A percentile compares a stretch with the other conserved stretches of the same genome.
Conservation (phyloP, 2,113 vertebrate genomes). For the Mellivora capensis region DNA sequence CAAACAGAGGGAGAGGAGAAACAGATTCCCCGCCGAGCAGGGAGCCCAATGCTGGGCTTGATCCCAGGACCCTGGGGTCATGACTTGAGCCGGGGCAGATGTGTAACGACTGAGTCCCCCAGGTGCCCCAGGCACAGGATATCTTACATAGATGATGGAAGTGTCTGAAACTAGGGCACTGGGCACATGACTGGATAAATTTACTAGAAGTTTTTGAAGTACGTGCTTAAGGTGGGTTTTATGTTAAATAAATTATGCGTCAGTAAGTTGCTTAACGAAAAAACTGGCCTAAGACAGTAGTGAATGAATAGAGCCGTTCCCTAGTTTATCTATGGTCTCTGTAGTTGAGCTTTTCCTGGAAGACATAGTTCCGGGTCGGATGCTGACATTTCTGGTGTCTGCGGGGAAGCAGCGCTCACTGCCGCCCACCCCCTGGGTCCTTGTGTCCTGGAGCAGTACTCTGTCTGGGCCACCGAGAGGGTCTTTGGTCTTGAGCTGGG, state of each 20-base stretch:
- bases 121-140: neutral
- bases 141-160: neutral
- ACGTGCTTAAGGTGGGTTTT: neutral
- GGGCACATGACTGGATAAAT: too few species aligned
- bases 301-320: neutral
- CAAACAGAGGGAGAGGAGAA: neutral
- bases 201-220: neutral
- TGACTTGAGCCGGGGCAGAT: neutral
- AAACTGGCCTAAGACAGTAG: neutral
- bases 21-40: neutral
- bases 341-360: neutral
- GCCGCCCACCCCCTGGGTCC: conserved; percentile 79
- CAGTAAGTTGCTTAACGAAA: neutral
- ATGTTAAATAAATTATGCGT: neutral
- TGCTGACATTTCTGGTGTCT: conserved; percentile 86
- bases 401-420: conserved; percentile 87
- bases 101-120: neutral
- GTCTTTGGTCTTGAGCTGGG: conserved; percentile 78
- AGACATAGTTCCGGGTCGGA: conserved; percentile 65
- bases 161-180: neutral
- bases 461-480: conserved; percentile 81
- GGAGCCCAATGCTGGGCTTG: neutral
- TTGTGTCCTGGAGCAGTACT: conserved; percentile 74
- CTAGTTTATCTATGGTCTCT: neutral
- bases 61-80: too few species aligned